phyloP scores from a whole-genome alignment of 2,797 vertebrate species.

The Chaetodon trifasciatus region DNA sequence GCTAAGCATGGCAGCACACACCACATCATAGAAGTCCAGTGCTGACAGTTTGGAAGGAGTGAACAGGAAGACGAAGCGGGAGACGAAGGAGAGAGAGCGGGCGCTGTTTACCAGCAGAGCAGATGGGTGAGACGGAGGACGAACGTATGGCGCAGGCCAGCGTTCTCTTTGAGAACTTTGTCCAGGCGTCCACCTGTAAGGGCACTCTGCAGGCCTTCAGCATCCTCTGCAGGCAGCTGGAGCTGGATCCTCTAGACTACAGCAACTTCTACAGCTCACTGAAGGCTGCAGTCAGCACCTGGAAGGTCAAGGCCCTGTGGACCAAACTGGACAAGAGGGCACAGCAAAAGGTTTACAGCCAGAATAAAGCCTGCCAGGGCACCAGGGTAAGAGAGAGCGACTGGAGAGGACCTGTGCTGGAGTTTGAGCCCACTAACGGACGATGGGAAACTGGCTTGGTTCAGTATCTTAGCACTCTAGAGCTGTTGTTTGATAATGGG shows the following conservation, averaged over 20 bases:
- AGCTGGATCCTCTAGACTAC: slow-evolving; percentile 92
- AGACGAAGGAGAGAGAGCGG: not conserved
- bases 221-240: slow-evolving; percentile 93
- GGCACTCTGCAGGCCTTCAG: slow-evolving; percentile 96
- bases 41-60: slow-evolving; percentile 24
- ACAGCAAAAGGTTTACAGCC: slow-evolving; percentile 94
- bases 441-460: not conserved
- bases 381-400: slow-evolving; percentile 88
- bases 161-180: slow-evolving; percentile 97
- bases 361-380: slow-evolving; percentile 89
- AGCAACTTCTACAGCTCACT: slow-evolving; percentile 91
- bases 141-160: slow-evolving; percentile 90
- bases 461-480: not conserved
- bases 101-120: slow-evolving; percentile 16
- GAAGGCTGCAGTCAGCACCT: slow-evolving; percentile 91
- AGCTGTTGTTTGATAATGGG: not conserved
- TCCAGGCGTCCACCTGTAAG: slow-evolving; percentile 95
- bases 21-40: slow-evolving; percentile 27
- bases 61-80: not conserved
- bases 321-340: slow-evolving; percentile 96
- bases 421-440: not conserved
- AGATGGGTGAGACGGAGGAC: slow-evolving; percentile 93
- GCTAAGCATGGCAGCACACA: slow-evolving; percentile 63
- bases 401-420: not conserved
- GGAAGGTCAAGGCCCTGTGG: slow-evolving; percentile 98